Percentiles rank a stretch among this genome's conserved stretches.
Evolutionary conservation across 2,113 vertebrate genomes (phyloP).

Genomic region (Stomatorhinus ivindoensis): DNA sequence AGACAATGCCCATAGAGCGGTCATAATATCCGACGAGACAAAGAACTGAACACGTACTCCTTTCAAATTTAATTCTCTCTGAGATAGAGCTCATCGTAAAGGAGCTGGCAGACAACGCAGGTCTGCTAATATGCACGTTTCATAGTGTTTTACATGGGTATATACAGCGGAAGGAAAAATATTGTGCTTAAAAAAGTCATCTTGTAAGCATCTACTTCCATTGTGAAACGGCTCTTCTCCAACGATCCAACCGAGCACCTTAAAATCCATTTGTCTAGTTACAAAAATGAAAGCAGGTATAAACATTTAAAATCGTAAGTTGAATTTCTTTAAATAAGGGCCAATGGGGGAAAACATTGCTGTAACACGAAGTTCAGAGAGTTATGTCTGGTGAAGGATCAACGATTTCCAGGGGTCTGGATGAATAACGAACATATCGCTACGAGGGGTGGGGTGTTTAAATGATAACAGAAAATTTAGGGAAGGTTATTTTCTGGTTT

Average conservation of each 20-base stretch:
- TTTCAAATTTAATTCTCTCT: constrained; percentile 26
- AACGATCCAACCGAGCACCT: constrained; percentile 12
- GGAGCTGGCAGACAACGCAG: constrained; percentile 8
- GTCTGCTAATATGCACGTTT: constrained; percentile 23
- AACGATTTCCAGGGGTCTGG: neutral
- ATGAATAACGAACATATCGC: neutral
- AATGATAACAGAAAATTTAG: neutral
- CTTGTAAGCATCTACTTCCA: constrained; percentile 12
- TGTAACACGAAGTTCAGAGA: neutral
- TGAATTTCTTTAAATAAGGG: neutral
- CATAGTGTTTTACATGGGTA: constrained; percentile 37
- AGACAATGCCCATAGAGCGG: constrained; percentile 20
- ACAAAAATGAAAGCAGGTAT: neutral
- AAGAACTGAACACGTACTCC: constrained; percentile 27
- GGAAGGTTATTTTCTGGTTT: neutral
- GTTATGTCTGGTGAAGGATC: neutral
- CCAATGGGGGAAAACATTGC: neutral
- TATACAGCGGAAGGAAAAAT: constrained; percentile 15
- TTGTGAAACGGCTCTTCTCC: neutral
- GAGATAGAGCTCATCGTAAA: constrained; percentile 5
- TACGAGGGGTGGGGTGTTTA: neutral
- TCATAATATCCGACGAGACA: constrained; percentile 38
- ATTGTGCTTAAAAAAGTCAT: constrained; percentile 26
- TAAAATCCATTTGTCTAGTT: constrained; percentile 10
- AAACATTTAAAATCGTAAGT: neutral